Conservation (phyloP, 2,888 invertebrate genomes). For the Drosophila macrospina region DNA sequence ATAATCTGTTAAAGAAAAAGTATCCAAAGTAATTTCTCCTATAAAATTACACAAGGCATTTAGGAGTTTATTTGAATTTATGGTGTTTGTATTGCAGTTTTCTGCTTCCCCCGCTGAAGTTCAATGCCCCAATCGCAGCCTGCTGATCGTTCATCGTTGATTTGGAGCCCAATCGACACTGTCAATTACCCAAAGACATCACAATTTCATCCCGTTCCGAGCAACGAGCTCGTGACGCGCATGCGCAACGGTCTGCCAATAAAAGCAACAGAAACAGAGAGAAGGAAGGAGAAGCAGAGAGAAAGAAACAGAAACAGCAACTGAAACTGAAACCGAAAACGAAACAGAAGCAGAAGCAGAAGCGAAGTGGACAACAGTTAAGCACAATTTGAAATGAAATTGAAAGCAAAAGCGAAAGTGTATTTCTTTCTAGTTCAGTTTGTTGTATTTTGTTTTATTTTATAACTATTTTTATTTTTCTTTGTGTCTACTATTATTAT, state of each 20-base stretch:
- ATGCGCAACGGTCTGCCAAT: slow-evolving; percentile 45
- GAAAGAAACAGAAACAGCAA: slow-evolving; percentile 11
- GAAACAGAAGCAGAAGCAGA: slow-evolving; percentile 14
- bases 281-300: slow-evolving; percentile 1
- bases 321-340: background rate
- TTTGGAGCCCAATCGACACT: slow-evolving; percentile 29
- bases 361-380: slow-evolving; percentile 34
- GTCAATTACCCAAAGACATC: slow-evolving; percentile 34
- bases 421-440: slow-evolving; percentile 66
- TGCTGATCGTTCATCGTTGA: slow-evolving; percentile 1
- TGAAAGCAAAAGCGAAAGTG: slow-evolving; percentile 80
- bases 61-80: background rate
- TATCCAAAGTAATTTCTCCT: slow-evolving; percentile 1
- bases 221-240: slow-evolving; percentile 57
- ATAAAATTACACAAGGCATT: slow-evolving; percentile 1
- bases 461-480: slow-evolving; percentile 5
- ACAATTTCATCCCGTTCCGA: slow-evolving; percentile 17
- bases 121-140: slow-evolving; percentile 30
- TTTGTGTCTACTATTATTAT: slow-evolving; percentile 19
- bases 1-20: background rate
- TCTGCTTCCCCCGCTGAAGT: slow-evolving; percentile 16
- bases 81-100: background rate
- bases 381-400: slow-evolving; percentile 74
- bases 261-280: background rate
- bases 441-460: slow-evolving; percentile 17